Evolutionary conservation across 1,140 invertebrate genomes (phyloP), one percentile per base, ranked within the genome.

Genomic region (Rhyacophila brunnea): DNA sequence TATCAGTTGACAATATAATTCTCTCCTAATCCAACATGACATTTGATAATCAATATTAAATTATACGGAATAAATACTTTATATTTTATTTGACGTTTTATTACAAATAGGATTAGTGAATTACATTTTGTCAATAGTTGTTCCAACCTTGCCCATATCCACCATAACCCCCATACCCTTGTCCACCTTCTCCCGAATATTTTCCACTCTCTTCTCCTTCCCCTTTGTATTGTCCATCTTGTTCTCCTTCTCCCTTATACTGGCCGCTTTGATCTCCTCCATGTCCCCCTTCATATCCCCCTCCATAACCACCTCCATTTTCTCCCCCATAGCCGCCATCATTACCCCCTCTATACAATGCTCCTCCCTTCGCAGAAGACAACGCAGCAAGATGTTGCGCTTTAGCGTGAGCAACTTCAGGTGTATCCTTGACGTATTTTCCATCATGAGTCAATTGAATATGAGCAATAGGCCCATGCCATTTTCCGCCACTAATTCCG

Each of bases 391-490:
- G 69, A 67, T 79, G 75, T 19, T 74, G 69, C 18, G 73, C 72
- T 48, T 74, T 71, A 5, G 75, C 75, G 67, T 79, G 77, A 50
- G 76, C 74, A 0, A 79, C 75, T 65, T 79, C 75, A 61, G 75
- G 75, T 45, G 75, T 79, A 69, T 79, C 77, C 4, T 77, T 74
- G 11, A 79, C 74, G 71, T 71, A 77, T 60, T 78, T 75, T 7
- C 77, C 77, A 66, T 79, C 77, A 67, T 79, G 77, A 60, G 75
- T 77, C 43, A 79, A 70, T 60, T 79, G 74, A 65, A 79, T 77
- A 65, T 77, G 69, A 51, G 75, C 75, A 60, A 53, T 52, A 2
- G 62, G 62, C 42, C 62, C 62, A 19, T 65, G 63, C 50, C 65
- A 70, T 44, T 64, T 64, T 32, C 47, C 55, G 35, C 50, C 18